Percentiles rank a stretch among this genome's conserved stretches.
These are phyloP conservation scores for Bombyx huttoni DNA, from an alignment of 2,888 invertebrate species.

Conservation along the genomic window DNA sequence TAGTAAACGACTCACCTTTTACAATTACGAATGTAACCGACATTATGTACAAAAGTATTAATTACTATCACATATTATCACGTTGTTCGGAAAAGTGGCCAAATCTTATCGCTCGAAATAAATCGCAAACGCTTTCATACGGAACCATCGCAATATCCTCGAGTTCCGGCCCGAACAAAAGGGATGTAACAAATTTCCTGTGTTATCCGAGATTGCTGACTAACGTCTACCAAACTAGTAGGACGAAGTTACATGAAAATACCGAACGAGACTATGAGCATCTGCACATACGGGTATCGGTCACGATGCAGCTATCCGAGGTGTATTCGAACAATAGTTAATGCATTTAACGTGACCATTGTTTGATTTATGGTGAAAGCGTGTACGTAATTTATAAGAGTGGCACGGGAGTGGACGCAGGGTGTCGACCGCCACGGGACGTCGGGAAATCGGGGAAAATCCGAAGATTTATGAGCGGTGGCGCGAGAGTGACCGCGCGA, in stretches of 20 bases:
- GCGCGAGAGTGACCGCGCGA: conserved; percentile 46
- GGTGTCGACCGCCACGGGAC: conserved; percentile 43
- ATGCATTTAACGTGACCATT: conserved; percentile 63
- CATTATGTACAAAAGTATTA: conserved; percentile 37
- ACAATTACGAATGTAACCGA: conserved; percentile 26
- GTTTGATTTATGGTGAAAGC: conserved; percentile 67
- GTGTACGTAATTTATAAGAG: conserved; percentile 71
- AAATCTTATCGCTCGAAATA: conserved; percentile 39
- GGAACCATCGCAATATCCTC: conserved; percentile 49
- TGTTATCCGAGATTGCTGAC: conserved; percentile 34
- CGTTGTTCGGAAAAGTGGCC: conserved; percentile 26
- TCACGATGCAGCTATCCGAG: conserved; percentile 39
- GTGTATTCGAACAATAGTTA: conserved; percentile 68
- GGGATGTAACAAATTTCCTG: conserved; percentile 47
- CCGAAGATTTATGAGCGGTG: conserved; percentile 64
- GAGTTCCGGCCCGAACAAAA: conserved; percentile 46
- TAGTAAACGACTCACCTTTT: conserved; percentile 34
- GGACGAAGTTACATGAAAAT: conserved; percentile 22
- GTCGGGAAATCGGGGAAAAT: conserved; percentile 67
- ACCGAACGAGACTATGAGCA: conserved; percentile 35
- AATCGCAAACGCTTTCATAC: conserved; percentile 36
- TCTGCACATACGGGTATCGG: conserved; percentile 22
- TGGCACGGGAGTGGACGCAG: conserved; percentile 44
- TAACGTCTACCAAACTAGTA: conserved; percentile 32
- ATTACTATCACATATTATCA: conserved; percentile 42